Evolutionary conservation across 2,797 vertebrate species (phyloP), one percentile per base, ranked within the genome.

Genomic region (Sebastes hubbsi): DNA sequence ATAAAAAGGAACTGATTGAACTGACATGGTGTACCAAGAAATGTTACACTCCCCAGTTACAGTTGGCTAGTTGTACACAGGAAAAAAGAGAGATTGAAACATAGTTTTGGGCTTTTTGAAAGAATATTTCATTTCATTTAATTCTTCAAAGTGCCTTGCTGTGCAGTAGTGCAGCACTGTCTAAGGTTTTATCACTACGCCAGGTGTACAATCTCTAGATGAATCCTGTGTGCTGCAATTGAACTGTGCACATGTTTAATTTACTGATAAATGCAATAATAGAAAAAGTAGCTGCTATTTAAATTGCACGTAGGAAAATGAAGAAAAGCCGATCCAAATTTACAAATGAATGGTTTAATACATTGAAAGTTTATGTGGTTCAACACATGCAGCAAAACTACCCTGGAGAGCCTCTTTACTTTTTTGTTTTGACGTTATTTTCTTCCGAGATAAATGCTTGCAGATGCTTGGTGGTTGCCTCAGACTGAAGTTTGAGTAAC

Each of bases 381-480:
- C 59, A 87, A 76, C 61, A 81, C 68, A 78, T 90, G 81, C 74
- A 92, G 71, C 62, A 85, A 85, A 90, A 56, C 77, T 74, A 86
- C 82, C 67, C 81, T 85, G 80, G 87, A 87, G 85, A 84, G 74
- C 54, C 78, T 87, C 64, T 83, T 79, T 70, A 77, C 75, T 71
- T 72, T 80, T 88, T 88, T 83, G 61, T 78, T 79, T 75, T 81
- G 34, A 22, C 3, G 66, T 77, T 80, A 72, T 81, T 93, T 91
- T 89, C 78, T 79, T 72, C 30, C 68, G 75, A 68, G 79, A 89
- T 93, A 94, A 95, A 89, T 75, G 72, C 77, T 85, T 86, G 67
- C 94, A 95, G 92, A 95, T 95, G 94, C 88, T 89, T 62, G 74
- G 82, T 82, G 71, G 74, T 85, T 89, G 77, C 77, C 64, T 91